Base-by-base conservation (phyloP, 37 sponge, comb jelly and placozoan genomes). In the Cladorhizidae sp. region DNA sequence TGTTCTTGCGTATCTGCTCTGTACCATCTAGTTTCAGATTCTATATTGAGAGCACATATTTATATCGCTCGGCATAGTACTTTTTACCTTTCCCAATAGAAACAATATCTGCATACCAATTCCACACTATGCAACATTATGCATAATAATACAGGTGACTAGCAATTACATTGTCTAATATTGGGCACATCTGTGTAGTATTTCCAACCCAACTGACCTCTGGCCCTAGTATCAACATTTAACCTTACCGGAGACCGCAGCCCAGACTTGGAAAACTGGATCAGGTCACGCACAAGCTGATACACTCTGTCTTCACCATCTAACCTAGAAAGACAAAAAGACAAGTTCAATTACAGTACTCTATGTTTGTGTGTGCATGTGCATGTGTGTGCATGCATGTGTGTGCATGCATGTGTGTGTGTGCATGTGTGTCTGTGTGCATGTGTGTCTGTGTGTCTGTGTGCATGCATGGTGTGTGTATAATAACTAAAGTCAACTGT, bases 231-330 rank as follows among this genome's bases (percentile, higher is more conserved):
- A 20, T 20, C 55, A 54, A 17, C 55, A 54, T 54, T 20, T 23
- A 12, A 12, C 6, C 49, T 9, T 45, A 45, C 49, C 49, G 5
- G 49, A 45, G 49, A 45, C 8, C 49, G 9, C 8, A 45, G 7
- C 32, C 67, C 67, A 32, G 67, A 31, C 12, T 31, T 65, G 49
- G 72, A 43, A 43, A 43, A 41, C 72, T 41, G 72, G 72, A 71
- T 71, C 18, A 71, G 72, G 72, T 71, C 49, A 36, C 49, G 43
- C 1, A 45, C 38, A 11, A 71, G 28, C 49, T 25, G 21, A 42
- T 45, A 41, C 36, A 43, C 28, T 39, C 42, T 41, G 3, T 41
- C 72, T 7, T 71, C 72, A 26, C 45, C 23, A 17, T 5, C 42
- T 5, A 23, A 9, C 72, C 72, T 71, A 8, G 49, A 23, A 25